phyloP scores from a whole-genome alignment of 1,140 invertebrate species.

The honey bee (Apis mellifera) region Amel_HAv3.1 CM009931.2:23837501-23838000 shows the following conservation, averaged over 20 bases:
- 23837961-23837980: constrained; percentile 19
- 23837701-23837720: no score
- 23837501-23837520: no score
- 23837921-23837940: constrained; percentile 3
- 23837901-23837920: neutral
- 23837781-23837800: neutral
- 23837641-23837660: neutral
- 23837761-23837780: constrained; percentile 7
- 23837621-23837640: no score
- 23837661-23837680: neutral
- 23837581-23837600: no score
- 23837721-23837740: neutral
- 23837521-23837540: no score
- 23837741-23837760: neutral
- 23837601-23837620: no score
- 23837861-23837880: neutral
- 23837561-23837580: no score
- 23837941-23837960: neutral
- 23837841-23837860: neutral
- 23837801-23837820: neutral
- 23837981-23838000: constrained; percentile 37
- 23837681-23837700: neutral
- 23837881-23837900: neutral
- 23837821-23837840: neutral
- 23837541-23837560: no score